Base-by-base conservation (phyloP, 2,888 invertebrate genomes). In the Drosophila maculinotata region DNA sequence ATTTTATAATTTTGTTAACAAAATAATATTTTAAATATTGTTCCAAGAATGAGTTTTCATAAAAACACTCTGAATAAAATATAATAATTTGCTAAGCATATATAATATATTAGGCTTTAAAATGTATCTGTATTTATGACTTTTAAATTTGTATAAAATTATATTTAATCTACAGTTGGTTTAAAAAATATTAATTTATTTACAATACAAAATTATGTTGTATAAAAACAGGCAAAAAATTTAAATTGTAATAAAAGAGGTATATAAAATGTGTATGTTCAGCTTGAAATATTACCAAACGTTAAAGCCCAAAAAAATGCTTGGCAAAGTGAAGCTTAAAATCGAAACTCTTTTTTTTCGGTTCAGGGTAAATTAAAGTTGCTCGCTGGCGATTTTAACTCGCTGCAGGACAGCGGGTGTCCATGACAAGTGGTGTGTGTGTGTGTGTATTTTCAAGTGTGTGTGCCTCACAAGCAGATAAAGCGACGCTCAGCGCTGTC, bases 341-440 rank as follows among this genome's bases (percentile, higher is more conserved):
- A n/a, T n/a, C 20, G 20, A 20, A 20, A 8, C 26, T 36, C 36
- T 15, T 25, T 8, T 49, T 15, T 25, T 8, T 3, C 3, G 12
- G 9, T 42, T 1, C 10, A 74, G 71, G 20, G 71, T 28, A 63
- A 14, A 0, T 20, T 7, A n/a, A 48, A 48, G 38, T 52, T 51
- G 53, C 4, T 41, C 9, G 15, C n/a, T 26, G 1, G 4, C 6
- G 25, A 45, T 10, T 31, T 25, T 2, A 38, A 30, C 12, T 20
- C 9, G 4, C 1, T 12, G 42, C 7, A 14, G 15, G 31, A 33
- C 45, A 71, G 39, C 64, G 53, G 69, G 69, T 76, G 83, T 69
- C 73, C 69, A 68, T 88, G 88, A 86, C 84, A 79, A 86, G 84
- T 68, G 71, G 39, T 47, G 57, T 20, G 33, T n/a, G 31, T n/a